phyloP scores from a whole-genome alignment of 2,113 vertebrate species.

The Leptosomus discolor region DNA sequence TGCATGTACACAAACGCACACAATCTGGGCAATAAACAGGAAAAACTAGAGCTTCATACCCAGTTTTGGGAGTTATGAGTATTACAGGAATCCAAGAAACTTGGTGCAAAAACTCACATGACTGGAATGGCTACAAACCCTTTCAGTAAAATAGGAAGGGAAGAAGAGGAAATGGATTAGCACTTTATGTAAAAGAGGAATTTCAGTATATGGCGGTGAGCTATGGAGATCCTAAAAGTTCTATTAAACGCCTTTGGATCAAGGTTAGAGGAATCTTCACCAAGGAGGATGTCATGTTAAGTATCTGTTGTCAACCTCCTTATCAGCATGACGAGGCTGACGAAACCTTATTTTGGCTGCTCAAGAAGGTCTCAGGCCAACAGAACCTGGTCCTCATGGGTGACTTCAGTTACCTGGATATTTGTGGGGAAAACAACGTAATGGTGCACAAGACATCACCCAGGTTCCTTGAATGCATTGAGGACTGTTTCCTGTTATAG shows the following conservation, averaged over 20 bases:
- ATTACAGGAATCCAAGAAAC: not conserved
- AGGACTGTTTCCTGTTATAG: not conserved
- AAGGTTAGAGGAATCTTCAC: not conserved
- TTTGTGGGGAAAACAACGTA: not conserved
- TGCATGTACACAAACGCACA: accelerated
- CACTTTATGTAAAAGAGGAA: not conserved
- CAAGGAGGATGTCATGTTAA: not conserved
- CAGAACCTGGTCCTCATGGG: not conserved
- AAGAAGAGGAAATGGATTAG: not conserved
- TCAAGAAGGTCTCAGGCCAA: too few relatives aligned
- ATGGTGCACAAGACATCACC: not conserved
- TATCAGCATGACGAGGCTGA: not conserved
- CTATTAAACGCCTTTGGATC: not conserved
- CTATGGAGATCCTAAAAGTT: not conserved
- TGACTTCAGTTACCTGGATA: not conserved
- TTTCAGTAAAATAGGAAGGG: not conserved
- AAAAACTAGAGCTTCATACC: not conserved
- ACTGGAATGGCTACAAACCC: not conserved
- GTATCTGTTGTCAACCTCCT: not conserved
- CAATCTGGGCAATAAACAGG: not conserved
- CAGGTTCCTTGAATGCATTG: not conserved
- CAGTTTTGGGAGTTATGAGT: not conserved
- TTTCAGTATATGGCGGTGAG: not conserved
- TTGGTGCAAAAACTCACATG: not conserved
- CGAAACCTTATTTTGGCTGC: too few relatives aligned